Conservation (phyloP, 2,797 vertebrate genomes). For the Gallinago nigripennis region DNA sequence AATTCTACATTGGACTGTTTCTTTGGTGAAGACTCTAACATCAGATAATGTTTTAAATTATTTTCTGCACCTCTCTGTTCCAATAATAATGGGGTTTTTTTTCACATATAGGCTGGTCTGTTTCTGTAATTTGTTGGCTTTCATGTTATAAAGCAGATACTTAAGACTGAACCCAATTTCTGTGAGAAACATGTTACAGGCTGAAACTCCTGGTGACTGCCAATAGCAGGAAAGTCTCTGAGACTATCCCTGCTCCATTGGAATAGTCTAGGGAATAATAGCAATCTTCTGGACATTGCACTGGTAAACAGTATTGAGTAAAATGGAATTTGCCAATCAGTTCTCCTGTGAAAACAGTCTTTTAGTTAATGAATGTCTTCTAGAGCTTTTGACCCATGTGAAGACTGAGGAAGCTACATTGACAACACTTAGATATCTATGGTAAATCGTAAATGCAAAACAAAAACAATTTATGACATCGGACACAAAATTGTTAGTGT, state of each 20-base stretch:
- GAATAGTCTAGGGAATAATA: neutral
- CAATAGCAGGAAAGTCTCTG: neutral
- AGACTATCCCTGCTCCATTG: neutral
- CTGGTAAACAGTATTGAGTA: constrained; percentile 17
- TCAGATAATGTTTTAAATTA: neutral
- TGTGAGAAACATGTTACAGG: neutral
- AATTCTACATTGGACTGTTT: neutral
- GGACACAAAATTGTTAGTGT: neutral
- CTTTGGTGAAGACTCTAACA: neutral
- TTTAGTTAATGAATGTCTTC: constrained; percentile 35
- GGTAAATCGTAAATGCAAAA: neutral
- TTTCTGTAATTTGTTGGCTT: neutral
- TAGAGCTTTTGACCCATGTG: neutral
- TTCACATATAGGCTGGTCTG: neutral
- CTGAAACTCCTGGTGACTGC: neutral
- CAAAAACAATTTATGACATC: neutral
- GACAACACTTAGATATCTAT: neutral
- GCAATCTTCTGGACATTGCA: neutral
- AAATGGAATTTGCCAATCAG: constrained; percentile 28
- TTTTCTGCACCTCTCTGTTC: neutral
- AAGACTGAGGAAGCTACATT: neutral
- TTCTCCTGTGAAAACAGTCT: neutral
- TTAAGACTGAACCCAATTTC: neutral
- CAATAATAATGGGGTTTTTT: neutral
- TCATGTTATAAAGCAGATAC: neutral